A percentile compares a stretch with the other conserved stretches of the same genome.
phyloP scores from a whole-genome alignment of 2,888 invertebrate genomes.

The Lepeophtheirus nordmannii region DNA sequence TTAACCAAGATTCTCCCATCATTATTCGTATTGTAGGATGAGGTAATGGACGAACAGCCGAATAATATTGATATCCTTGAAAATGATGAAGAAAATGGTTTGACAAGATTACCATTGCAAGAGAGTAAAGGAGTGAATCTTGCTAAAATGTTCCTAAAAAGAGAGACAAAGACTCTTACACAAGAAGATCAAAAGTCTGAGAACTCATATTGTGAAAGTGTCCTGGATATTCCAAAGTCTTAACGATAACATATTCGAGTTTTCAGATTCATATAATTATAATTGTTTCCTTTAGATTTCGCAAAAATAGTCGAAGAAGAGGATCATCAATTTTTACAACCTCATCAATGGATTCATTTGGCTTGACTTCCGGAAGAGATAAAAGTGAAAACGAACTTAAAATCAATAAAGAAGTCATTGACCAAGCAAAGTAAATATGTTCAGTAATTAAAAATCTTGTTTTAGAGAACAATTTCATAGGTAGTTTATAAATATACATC shows the following conservation, averaged over 20 bases:
- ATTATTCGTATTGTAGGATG: too few species aligned
- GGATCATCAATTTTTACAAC: neutral
- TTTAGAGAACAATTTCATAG: neutral
- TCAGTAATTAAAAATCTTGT: neutral
- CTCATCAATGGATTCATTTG: slow-evolving; percentile 7
- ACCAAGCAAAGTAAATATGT: slow-evolving; percentile 14
- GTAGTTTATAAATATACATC: neutral
- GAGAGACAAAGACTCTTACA: too few species aligned
- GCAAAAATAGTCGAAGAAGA: slow-evolving; percentile 9
- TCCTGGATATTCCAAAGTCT: slow-evolving; percentile 7
- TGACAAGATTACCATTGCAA: too few species aligned
- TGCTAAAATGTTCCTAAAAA: neutral
- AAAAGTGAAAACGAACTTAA: slow-evolving; percentile 10
- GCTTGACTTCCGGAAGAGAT: neutral
- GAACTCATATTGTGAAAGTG: slow-evolving; percentile 12
- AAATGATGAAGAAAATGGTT: too few species aligned
- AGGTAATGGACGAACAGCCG: too few species aligned
- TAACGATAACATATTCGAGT: neutral
- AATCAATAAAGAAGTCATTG: slow-evolving; percentile 21
- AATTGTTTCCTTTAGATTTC: neutral
- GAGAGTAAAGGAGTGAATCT: too few species aligned
- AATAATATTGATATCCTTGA: too few species aligned
- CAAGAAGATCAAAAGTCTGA: neutral
- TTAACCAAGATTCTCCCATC: too few species aligned
- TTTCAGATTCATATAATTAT: too few species aligned